Evolutionary conservation across 2,113 vertebrate genomes (phyloP).

Genomic region (Heterocephalus glaber): DNA sequence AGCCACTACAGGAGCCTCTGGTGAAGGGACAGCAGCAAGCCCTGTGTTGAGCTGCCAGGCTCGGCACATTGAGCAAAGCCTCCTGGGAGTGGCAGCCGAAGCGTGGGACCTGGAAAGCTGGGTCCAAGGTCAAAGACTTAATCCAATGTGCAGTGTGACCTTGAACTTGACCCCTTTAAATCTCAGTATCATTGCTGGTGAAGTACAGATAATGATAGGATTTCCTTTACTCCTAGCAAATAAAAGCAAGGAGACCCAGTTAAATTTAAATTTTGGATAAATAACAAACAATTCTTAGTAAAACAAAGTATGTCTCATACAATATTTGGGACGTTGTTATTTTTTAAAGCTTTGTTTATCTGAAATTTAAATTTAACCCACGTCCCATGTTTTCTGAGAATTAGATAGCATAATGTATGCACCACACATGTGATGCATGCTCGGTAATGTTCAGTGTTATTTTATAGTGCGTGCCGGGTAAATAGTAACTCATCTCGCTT

Average conservation of each 20-base stretch:
- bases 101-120: fast-evolving
- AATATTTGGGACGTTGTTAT: background rate
- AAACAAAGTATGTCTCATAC: background rate
- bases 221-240: background rate
- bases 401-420: background rate
- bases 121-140: background rate
- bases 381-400: background rate
- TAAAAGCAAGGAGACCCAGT: background rate
- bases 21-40: no score
- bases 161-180: background rate
- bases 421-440: background rate
- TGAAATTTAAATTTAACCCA: background rate
- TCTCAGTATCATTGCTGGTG: background rate
- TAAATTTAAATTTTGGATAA: background rate
- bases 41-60: fast-evolving
- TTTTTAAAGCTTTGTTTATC: background rate
- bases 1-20: no score
- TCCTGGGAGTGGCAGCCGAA: background rate
- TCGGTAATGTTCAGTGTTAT: background rate
- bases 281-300: background rate
- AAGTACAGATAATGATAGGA: background rate
- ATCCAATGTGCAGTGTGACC: background rate
- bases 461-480: background rate
- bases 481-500: background rate
- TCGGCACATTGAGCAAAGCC: fast-evolving